A percentile compares a stretch with the other conserved stretches of the same genome.
Conservation (phyloP, 2,113 vertebrate species). For the Tautogolabrus adspersus region DNA sequence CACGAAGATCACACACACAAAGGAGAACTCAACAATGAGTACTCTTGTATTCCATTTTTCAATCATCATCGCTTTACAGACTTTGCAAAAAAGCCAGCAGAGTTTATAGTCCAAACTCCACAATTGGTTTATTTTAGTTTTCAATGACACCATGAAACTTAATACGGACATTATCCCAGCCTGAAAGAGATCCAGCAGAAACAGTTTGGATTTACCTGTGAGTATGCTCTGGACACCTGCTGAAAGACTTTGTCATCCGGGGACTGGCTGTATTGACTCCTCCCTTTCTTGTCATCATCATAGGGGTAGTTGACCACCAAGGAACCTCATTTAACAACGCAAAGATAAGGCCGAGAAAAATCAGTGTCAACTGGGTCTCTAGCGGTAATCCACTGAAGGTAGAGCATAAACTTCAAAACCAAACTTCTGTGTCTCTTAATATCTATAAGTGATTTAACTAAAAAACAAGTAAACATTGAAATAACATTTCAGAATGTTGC, state of each 20-base stretch:
- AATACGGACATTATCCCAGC: neutral
- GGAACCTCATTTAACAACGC: conserved; percentile 85
- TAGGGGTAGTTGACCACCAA: conserved; percentile 98
- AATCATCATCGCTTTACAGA: conserved; percentile 1
- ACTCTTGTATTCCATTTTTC: conserved; percentile 20
- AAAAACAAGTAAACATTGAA: neutral
- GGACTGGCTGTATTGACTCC: conserved; percentile 87
- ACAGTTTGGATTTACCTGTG: conserved; percentile 85
- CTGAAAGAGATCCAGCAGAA: conserved; percentile 17
- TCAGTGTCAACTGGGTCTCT: neutral
- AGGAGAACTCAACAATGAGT: conserved; percentile 39
- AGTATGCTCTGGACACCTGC: conserved; percentile 90
- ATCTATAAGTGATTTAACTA: neutral
- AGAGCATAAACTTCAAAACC: neutral
- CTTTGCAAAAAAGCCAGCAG: neutral
- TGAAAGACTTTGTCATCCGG: conserved; percentile 94
- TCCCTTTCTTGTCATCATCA: conserved; percentile 88
- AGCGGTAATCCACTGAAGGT: neutral
- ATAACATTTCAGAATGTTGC: neutral
- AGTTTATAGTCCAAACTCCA: neutral
- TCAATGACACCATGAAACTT: conserved; percentile 10
- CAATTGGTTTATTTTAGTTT: conserved; percentile 4
- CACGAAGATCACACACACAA: conserved; percentile 31
- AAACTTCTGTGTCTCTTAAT: neutral
- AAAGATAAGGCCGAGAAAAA: neutral